Evolutionary conservation across 23 tunicate genomes (phyloP), one percentile per base, ranked within the genome.

Genomic region (Halocynthia roretzi): DNA sequence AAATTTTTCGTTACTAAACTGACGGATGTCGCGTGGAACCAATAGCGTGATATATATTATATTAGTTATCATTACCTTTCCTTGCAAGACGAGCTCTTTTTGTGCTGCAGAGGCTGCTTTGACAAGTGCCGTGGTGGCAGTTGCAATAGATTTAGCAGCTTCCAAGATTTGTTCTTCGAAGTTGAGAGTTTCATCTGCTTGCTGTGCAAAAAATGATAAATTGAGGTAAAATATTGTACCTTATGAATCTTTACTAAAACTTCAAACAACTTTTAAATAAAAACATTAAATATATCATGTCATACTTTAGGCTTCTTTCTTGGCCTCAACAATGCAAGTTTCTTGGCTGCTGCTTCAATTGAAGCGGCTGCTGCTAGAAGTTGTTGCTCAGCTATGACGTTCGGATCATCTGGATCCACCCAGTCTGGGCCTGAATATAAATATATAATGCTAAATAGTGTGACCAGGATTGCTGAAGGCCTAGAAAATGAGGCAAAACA

Each of bases 391-490:
- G 99, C 99, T 51, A 94, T 94, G 52, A 94, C 99, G 71, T 94
- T 94, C 15, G 99, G 99, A 73, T 87, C 98, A 61, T 93, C 83
- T 5, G 98, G 98, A 87, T 93, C 98, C 53, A 87, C 98, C 98
- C 98, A 93, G 56, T 93, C 98, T 7, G 94, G 77, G 12, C 99
- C 98, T 91, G 83, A 50, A 44, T 1, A 48, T 31, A 4, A 31
- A 31, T 31, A 31, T 31, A 31, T 31, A n/a, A n/a, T 31, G 44
- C 44, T 31, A 31, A 31, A 31, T 31, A 31, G 1, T 31, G 44
- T 31, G 44, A 31, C 44, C 44, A 31, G 44, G 44, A 31, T 31
- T 31, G 44, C 44, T 4, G 4, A 31, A 4, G 44, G 44, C 44
- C 4, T 31, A 4, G 4, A 31, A 31, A 31, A 31, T 31, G 1